phyloP scores from a whole-genome alignment of 2,888 invertebrate genomes.

The Lasioglossum vierecki region DNA sequence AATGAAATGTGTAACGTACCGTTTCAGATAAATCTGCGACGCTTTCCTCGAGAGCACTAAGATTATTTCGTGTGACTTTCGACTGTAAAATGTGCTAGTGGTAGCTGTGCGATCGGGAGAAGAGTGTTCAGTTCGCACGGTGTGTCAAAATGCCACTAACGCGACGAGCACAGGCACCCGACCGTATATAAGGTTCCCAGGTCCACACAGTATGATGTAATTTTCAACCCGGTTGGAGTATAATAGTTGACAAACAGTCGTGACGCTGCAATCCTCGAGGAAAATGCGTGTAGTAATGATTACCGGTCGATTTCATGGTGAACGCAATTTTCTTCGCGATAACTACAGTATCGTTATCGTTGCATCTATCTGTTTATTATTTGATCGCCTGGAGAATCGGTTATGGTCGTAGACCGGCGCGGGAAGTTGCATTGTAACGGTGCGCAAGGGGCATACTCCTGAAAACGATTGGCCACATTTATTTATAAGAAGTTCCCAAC shows the following conservation, averaged over 20 bases:
- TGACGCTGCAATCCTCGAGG: slow-evolving; percentile 19
- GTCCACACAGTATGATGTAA: slow-evolving; percentile 55
- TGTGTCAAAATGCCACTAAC: slow-evolving; percentile 39
- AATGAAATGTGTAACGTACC: slow-evolving; percentile 5
- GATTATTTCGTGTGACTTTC: background rate
- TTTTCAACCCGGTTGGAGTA: slow-evolving; percentile 12
- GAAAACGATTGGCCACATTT: background rate
- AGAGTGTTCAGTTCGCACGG: background rate
- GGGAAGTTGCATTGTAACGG: background rate
- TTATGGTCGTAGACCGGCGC: background rate
- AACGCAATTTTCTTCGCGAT: background rate
- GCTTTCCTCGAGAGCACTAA: background rate
- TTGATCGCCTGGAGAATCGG: background rate
- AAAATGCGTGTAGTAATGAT: background rate
- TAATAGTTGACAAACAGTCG: slow-evolving; percentile 14
- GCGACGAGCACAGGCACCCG: background rate
- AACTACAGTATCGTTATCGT: background rate
- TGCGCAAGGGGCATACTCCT: background rate
- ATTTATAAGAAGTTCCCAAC: background rate
- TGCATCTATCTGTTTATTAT: background rate
- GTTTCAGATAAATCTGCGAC: background rate
- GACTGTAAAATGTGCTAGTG: background rate
- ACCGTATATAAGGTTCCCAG: slow-evolving; percentile 32
- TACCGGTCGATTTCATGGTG: background rate
- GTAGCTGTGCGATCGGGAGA: background rate